phyloP scores from a whole-genome alignment of 2,888 invertebrate species.

The Harpagoxenus sublaevis region DNA sequence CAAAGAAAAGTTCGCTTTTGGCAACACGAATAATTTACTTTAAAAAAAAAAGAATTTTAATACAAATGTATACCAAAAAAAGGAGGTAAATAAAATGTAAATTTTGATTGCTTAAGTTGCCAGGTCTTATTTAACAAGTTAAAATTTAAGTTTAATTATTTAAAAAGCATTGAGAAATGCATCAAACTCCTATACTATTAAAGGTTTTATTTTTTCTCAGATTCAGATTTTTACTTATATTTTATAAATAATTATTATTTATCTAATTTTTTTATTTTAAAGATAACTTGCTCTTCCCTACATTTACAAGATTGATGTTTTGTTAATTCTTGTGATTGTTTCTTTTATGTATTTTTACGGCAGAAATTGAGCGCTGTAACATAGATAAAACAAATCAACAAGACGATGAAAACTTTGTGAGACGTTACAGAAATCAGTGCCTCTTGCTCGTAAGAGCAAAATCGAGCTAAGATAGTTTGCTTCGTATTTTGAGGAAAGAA shows the following conservation, averaged over 20 bases:
- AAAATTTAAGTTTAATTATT: background rate
- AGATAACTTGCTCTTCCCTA: background rate
- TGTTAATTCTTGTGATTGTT: background rate
- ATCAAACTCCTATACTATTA: background rate
- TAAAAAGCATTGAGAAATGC: background rate
- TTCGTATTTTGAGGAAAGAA: slow-evolving; percentile 55
- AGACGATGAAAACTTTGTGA: slow-evolving; percentile 18
- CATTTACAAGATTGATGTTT: background rate
- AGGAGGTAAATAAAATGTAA: background rate
- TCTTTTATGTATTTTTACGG: background rate
- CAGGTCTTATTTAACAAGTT: background rate
- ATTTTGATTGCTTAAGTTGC: background rate
- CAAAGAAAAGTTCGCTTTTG: slow-evolving; percentile 10
- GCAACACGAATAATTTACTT: background rate
- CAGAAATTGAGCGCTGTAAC: slow-evolving; percentile 3
- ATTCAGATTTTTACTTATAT: background rate
- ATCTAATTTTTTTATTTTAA: background rate
- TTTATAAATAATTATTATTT: background rate
- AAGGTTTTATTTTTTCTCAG: background rate
- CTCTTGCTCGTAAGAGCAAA: background rate
- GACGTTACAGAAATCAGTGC: background rate
- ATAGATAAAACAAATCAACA: slow-evolving; percentile 24
- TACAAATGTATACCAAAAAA: background rate
- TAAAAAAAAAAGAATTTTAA: background rate
- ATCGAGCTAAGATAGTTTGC: slow-evolving; percentile 1